Evolutionary conservation across 1,140 invertebrate genomes (phyloP).

Genomic region (Sinella curviseta): DNA sequence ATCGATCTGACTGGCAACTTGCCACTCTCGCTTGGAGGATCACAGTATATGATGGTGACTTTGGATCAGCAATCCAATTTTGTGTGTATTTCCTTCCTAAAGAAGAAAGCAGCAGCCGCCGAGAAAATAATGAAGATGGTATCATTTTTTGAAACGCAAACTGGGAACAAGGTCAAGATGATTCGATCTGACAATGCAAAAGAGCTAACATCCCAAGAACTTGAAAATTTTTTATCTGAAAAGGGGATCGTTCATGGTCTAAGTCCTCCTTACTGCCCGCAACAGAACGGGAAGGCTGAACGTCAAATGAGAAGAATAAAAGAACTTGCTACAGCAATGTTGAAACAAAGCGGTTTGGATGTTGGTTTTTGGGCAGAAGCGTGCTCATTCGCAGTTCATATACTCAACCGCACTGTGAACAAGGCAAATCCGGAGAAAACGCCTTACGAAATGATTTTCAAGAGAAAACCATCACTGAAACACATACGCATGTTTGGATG

Average conservation of each 20-base stretch:
- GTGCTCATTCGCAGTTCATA: conserved; percentile 54
- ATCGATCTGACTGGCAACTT: conserved; percentile 54
- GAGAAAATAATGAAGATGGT: not conserved
- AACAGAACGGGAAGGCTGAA: conserved; percentile 60
- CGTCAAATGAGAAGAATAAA: conserved; percentile 53
- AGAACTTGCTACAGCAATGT: conserved; percentile 48
- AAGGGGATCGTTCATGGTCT: conserved; percentile 12
- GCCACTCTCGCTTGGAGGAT: conserved; percentile 50
- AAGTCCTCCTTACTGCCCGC: conserved; percentile 48
- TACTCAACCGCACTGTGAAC: conserved; percentile 52
- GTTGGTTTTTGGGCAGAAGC: conserved; percentile 58
- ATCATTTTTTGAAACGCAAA: conserved; percentile 2
- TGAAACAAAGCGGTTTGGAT: conserved; percentile 51
- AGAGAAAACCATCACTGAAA: conserved; percentile 46
- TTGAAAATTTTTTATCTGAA: not conserved
- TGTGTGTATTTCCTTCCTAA: conserved; percentile 45
- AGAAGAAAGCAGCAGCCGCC: conserved; percentile 45
- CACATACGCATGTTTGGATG: conserved; percentile 41
- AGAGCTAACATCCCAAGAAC: not conserved
- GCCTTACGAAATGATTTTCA: conserved; percentile 50
- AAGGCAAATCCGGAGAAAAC: conserved; percentile 22
- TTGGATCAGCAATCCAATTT: conserved; percentile 53
- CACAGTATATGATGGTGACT: conserved; percentile 53
- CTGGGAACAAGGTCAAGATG: conserved; percentile 25
- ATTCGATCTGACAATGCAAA: conserved; percentile 17